Evolutionary conservation across 2,888 invertebrate species (phyloP).

Genomic region (Resseliella maxima): DNA sequence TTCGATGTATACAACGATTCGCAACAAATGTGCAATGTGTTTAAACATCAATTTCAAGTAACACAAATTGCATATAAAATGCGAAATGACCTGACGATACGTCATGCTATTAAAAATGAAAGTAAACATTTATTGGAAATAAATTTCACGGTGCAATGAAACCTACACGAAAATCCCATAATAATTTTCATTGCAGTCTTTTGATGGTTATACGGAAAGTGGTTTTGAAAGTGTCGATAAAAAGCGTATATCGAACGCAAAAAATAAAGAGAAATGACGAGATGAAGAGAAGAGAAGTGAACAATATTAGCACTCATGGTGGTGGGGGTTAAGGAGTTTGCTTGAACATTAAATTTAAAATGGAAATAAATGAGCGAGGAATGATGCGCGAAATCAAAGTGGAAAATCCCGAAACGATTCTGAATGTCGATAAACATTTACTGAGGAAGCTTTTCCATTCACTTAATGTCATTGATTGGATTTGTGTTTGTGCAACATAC

Average conservation of each 20-base stretch:
- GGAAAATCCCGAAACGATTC: background rate
- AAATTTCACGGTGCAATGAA: constrained; percentile 6
- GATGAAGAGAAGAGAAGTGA: too few relatives aligned
- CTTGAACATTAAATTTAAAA: too few relatives aligned
- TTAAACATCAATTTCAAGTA: background rate
- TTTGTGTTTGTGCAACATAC: background rate
- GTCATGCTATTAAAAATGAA: background rate
- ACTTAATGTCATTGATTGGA: constrained; percentile 1
- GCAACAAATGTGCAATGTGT: background rate
- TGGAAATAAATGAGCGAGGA: background rate
- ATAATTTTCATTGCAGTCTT: background rate
- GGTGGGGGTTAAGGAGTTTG: background rate
- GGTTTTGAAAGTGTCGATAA: background rate
- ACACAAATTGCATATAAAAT: background rate
- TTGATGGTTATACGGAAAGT: background rate
- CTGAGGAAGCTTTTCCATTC: background rate
- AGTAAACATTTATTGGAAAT: background rate
- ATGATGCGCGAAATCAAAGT: background rate
- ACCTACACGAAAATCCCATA: background rate
- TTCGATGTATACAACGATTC: too few relatives aligned
- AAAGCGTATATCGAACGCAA: too few relatives aligned
- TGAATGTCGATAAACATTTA: background rate
- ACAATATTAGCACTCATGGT: background rate
- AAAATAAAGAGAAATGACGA: too few relatives aligned
- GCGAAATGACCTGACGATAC: background rate